A percentile compares a stretch with the other conserved stretches of the same genome.
Conservation (phyloP, 2,888 invertebrate species). For the Himalopsyche anomala region DNA sequence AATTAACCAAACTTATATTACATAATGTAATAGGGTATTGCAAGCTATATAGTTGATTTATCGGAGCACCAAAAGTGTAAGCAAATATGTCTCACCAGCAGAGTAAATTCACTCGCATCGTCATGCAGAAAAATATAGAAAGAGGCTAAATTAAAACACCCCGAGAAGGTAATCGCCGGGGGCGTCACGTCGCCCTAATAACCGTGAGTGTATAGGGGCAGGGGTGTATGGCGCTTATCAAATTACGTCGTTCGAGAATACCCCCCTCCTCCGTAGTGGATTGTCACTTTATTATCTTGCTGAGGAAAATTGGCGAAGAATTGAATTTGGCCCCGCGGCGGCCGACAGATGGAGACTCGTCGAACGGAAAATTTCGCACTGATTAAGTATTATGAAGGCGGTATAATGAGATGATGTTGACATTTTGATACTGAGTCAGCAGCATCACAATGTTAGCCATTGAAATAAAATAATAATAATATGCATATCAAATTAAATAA, state of each 20-base stretch:
- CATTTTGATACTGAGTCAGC: too few species aligned
- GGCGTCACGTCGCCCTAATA: background rate
- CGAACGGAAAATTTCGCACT: slow-evolving; percentile 7
- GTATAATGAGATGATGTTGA: too few species aligned
- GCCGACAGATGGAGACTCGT: slow-evolving; percentile 12
- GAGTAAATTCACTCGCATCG: too few species aligned
- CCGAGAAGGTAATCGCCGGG: background rate
- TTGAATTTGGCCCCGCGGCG: slow-evolving; percentile 52
- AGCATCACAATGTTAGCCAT: too few species aligned
- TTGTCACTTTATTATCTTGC: slow-evolving; percentile 58
- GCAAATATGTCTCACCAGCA: too few species aligned
- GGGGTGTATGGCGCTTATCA: slow-evolving; percentile 47
- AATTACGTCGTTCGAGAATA: slow-evolving; percentile 50
- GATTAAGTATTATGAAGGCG: slow-evolving; percentile 23
- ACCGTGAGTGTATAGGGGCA: background rate
- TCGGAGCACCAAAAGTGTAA: background rate
- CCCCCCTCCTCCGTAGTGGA: slow-evolving; percentile 50
- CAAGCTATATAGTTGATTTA: background rate
- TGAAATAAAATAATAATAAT: too few species aligned
- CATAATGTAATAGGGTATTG: background rate
- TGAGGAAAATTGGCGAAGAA: slow-evolving; percentile 56
- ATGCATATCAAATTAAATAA: too few species aligned
- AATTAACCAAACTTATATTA: too few species aligned
- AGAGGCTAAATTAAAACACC: background rate
- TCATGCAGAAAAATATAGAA: background rate